Conservation (phyloP, 2,888 invertebrate species). For the Galerucella nymphaeae region DNA sequence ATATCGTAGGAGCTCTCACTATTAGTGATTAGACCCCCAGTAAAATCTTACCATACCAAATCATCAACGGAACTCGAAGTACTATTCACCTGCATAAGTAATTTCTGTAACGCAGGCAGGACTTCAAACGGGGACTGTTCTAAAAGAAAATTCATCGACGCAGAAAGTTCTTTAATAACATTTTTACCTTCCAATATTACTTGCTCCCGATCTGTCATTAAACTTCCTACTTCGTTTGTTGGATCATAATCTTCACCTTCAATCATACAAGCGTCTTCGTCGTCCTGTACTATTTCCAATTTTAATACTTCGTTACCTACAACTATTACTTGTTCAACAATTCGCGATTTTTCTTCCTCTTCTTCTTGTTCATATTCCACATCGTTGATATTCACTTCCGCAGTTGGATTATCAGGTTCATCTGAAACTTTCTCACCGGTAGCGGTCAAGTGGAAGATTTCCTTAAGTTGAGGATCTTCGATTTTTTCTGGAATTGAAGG, state of each 20-base stretch:
- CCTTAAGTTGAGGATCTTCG: slow-evolving; percentile 10
- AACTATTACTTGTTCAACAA: slow-evolving; percentile 24
- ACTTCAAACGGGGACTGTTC: neutral
- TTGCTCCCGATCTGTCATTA: too few species aligned
- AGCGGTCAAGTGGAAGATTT: slow-evolving; percentile 19
- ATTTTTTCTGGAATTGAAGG: slow-evolving; percentile 9
- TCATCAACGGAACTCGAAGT: neutral
- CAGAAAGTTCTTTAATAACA: neutral
- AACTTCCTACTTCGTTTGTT: neutral
- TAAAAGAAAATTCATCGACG: neutral
- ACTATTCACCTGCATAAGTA: slow-evolving; percentile 6
- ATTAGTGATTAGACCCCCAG: too few species aligned
- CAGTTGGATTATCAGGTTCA: neutral
- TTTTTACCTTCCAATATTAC: neutral
- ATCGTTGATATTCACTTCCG: neutral
- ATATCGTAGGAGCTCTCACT: too few species aligned
- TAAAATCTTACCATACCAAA: neutral
- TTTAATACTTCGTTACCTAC: slow-evolving; percentile 27
- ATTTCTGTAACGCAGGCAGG: slow-evolving; percentile 10
- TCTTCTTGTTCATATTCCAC: neutral
- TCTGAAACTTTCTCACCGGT: slow-evolving; percentile 9
- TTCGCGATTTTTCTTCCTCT: slow-evolving; percentile 4
- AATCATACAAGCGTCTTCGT: neutral
- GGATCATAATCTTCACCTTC: neutral
- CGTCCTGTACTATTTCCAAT: slow-evolving; percentile 19